A percentile compares a stretch with the other conserved stretches of the same genome.
These are phyloP conservation scores for Drosophila nasuta DNA, from an alignment of 1,140 invertebrate genomes.

Conservation along the genomic window DNA sequence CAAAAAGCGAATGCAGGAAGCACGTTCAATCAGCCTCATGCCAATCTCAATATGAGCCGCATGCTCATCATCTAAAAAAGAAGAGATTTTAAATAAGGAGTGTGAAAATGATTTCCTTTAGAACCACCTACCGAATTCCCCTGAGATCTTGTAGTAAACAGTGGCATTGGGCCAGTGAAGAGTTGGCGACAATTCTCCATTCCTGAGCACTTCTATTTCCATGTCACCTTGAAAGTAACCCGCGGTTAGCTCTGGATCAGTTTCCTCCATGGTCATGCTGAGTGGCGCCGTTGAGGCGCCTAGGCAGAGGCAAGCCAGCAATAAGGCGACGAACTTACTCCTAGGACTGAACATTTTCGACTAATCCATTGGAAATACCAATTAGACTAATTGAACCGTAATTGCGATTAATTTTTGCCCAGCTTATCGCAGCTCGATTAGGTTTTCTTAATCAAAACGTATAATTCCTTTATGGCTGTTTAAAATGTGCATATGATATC, in stretches of 20 bases:
- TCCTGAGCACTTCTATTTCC: conserved; percentile 47
- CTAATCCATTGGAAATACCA: conserved; percentile 25
- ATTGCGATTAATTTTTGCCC: conserved; percentile 21
- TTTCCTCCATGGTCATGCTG: conserved; percentile 4
- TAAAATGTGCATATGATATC: not conserved
- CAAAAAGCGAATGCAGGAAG: too few relatives aligned
- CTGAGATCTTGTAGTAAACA: conserved; percentile 78
- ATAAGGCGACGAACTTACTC: conserved; percentile 20
- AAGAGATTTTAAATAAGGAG: not conserved
- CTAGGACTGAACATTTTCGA: conserved; percentile 45
- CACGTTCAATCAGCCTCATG: too few relatives aligned
- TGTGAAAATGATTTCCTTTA: not conserved
- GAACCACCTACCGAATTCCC: conserved; percentile 66
- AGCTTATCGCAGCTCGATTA: conserved; percentile 7
- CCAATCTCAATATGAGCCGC: not conserved
- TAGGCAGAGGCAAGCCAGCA: conserved; percentile 28
- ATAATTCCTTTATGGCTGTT: not conserved
- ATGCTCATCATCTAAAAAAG: conserved; percentile 13
- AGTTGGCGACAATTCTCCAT: conserved; percentile 34
- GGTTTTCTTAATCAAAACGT: not conserved
- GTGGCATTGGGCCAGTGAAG: conserved; percentile 76
- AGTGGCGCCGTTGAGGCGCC: conserved; percentile 34
- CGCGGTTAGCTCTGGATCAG: conserved; percentile 62
- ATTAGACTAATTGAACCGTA: conserved; percentile 25
- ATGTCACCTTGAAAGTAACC: conserved; percentile 70